Evolutionary conservation across 2,113 vertebrate genomes (phyloP).

Genomic region (Tursiops truncatus): DNA sequence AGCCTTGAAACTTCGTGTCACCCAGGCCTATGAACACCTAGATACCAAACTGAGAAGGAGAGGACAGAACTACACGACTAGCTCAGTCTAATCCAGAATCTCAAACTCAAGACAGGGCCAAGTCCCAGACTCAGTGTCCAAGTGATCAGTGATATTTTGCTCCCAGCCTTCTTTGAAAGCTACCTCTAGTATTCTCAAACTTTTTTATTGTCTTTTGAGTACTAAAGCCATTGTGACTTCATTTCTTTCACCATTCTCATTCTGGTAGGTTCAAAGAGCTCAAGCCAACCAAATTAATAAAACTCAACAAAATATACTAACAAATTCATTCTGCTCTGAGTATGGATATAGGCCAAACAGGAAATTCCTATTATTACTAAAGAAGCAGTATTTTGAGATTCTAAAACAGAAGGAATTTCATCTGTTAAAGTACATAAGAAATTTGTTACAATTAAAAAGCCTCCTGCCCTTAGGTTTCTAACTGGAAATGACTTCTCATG

Average conservation of each 20-base stretch:
- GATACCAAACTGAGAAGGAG: background rate
- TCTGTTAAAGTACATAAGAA: background rate
- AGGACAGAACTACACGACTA: background rate
- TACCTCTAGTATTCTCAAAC: background rate
- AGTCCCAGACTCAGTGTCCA: background rate
- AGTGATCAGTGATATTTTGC: background rate
- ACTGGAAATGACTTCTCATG: background rate
- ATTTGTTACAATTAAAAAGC: background rate
- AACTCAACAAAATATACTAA: background rate
- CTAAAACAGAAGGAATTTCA: background rate
- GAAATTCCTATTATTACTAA: background rate
- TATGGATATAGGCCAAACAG: background rate
- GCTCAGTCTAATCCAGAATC: background rate
- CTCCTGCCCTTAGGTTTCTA: background rate
- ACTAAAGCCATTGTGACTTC: background rate
- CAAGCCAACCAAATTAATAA: background rate
- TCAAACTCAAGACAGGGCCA: background rate
- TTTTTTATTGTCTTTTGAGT: background rate
- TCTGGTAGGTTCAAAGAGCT: background rate
- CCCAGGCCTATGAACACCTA: background rate
- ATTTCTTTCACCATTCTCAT: background rate
- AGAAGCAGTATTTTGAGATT: conserved; percentile 5
- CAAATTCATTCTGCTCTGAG: background rate
- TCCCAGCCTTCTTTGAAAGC: background rate
- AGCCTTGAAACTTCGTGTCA: background rate